Conservation (phyloP, 2,888 invertebrate genomes). For the Machimus rusticus region DNA sequence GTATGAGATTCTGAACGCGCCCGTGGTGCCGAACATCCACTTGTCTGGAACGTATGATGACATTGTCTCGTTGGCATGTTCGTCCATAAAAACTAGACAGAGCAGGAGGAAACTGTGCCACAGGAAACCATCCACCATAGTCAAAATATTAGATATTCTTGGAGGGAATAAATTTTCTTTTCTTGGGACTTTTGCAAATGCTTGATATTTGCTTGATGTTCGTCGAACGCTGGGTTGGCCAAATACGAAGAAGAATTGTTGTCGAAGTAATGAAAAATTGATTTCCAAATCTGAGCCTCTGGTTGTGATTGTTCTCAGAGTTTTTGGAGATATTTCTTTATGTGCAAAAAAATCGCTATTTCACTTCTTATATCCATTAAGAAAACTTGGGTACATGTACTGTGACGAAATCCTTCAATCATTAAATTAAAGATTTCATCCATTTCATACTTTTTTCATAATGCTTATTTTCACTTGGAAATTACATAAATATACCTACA, state of each 20-base stretch:
- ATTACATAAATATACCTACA: neutral
- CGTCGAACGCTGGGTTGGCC: neutral
- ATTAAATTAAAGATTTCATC: neutral
- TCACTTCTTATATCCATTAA: neutral
- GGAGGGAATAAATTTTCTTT: neutral
- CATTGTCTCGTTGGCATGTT: neutral
- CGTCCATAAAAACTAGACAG: neutral
- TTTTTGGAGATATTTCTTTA: neutral
- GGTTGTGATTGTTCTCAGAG: neutral
- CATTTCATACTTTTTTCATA: neutral
- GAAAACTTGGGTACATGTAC: neutral
- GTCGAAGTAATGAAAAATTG: conserved; percentile 14
- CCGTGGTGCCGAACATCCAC: neutral
- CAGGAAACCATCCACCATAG: neutral
- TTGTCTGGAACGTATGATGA: neutral
- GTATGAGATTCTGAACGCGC: neutral
- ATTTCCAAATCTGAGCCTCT: neutral
- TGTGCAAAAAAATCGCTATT: neutral
- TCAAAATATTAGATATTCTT: neutral
- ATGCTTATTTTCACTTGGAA: too few relatives aligned
- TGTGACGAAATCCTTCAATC: neutral
- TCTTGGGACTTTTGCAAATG: neutral
- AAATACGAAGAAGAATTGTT: neutral
- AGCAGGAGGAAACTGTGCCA: neutral
- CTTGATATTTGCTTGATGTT: neutral